Conservation (phyloP, 1,140 invertebrate species). For the Aculops lycopersici region DNA sequence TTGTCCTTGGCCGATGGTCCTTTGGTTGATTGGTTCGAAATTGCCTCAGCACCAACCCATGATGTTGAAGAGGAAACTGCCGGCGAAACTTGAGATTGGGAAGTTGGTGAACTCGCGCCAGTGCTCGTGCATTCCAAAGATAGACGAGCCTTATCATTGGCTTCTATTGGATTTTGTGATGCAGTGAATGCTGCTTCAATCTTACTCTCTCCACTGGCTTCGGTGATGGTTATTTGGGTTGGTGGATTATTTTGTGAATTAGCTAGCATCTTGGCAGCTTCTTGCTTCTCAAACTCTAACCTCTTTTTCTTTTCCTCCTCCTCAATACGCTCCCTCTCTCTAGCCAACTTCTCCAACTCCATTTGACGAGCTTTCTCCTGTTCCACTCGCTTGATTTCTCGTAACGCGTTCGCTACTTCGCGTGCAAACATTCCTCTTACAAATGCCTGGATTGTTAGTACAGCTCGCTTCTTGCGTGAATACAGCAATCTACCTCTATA, state of each 20-base stretch:
- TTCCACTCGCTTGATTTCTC: slow-evolving; percentile 63
- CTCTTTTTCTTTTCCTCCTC: slow-evolving; percentile 15
- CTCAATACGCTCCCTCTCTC: slow-evolving; percentile 14
- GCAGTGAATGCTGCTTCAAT: not conserved
- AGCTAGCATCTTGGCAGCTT: no score
- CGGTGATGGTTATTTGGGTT: not conserved
- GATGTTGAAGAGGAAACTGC: no score
- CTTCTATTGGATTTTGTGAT: slow-evolving; percentile 2
- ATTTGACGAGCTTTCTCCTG: slow-evolving; percentile 40
- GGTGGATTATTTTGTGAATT: no score
- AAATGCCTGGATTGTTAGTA: slow-evolving; percentile 59
- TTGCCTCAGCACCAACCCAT: no score
- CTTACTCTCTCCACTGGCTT: not conserved
- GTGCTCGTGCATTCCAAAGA: no score
- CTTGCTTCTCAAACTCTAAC: slow-evolving; percentile 18
- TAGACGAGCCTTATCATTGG: no score
- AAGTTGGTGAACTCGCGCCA: no score
- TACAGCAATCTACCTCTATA: slow-evolving; percentile 53
- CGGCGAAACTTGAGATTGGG: no score
- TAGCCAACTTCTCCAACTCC: slow-evolving; percentile 33
- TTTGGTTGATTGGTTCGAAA: no score
- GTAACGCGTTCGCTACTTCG: slow-evolving; percentile 36
- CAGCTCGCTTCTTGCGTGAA: slow-evolving; percentile 42
- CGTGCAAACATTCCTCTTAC: slow-evolving; percentile 51
- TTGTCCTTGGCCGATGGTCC: no score